Conservation (phyloP, 2,113 vertebrate genomes). For the Thalassoma bifasciatum region DNA sequence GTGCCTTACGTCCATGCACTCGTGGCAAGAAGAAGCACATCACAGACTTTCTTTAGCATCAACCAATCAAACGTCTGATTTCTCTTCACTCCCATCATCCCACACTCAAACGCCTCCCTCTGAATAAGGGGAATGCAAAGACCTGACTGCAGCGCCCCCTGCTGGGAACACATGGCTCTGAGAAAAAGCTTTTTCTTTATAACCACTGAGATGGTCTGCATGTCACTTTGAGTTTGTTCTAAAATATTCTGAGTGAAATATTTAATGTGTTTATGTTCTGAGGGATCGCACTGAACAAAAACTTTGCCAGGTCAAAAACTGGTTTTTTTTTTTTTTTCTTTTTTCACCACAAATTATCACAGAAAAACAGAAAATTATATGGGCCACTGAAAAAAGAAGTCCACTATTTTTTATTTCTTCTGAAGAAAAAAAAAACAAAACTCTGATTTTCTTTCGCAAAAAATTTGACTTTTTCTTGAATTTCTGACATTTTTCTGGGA, state of each 20-base stretch:
- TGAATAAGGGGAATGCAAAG: constrained; percentile 67
- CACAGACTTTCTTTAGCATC: constrained; percentile 76
- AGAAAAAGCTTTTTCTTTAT: neutral
- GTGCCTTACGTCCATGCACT: constrained; percentile 99
- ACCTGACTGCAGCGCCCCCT: constrained; percentile 36
- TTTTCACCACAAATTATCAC: too few species aligned
- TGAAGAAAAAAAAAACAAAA: too few species aligned
- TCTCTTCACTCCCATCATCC: constrained; percentile 30
- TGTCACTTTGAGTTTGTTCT: constrained; percentile 14
- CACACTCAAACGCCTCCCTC: neutral
- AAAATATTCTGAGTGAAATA: constrained; percentile 5
- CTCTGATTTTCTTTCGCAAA: too few species aligned
- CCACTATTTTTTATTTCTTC: too few species aligned
- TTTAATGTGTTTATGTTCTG: neutral
- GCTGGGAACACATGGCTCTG: constrained; percentile 26
- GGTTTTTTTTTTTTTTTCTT: too few species aligned
- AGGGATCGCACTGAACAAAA: too few species aligned
- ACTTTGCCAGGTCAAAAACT: too few species aligned
- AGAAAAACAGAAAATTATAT: too few species aligned
- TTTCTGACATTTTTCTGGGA: too few species aligned
- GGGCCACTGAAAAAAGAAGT: too few species aligned
- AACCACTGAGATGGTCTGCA: neutral
- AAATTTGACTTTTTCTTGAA: too few species aligned
- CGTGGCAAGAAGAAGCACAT: constrained; percentile 99
- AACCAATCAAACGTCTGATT: constrained; percentile 41